Conservation (phyloP, 2,888 invertebrate genomes). For the Carterocephalus palaemon region DNA sequence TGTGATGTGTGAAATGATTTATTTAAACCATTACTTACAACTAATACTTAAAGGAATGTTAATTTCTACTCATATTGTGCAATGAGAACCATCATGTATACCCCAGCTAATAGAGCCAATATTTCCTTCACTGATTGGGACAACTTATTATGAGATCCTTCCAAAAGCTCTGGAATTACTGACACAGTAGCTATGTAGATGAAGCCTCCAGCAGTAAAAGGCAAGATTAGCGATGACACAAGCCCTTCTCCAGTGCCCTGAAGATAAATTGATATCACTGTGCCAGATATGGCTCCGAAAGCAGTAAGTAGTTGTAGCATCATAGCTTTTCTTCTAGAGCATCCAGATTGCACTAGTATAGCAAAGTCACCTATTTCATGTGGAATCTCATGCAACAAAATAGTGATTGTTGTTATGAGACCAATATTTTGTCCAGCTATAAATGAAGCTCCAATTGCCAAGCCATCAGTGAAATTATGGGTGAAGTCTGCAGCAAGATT, state of each 20-base stretch:
- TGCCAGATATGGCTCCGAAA: constrained; percentile 95
- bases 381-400: constrained; percentile 98
- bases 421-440: constrained; percentile 93
- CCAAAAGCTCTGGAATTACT: constrained; percentile 97
- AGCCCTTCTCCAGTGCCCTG: constrained; percentile 85
- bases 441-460: constrained; percentile 99
- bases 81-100: constrained; percentile 97
- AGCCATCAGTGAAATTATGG: constrained; percentile 99
- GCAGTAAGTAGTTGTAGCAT: constrained; percentile 95
- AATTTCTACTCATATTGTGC: constrained; percentile 80
- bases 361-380: constrained; percentile 99
- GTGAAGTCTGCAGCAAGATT: constrained; percentile 99
- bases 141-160: constrained; percentile 89
- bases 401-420: constrained; percentile 95
- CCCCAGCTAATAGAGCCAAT: constrained; percentile 90
- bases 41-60: constrained; percentile 25
- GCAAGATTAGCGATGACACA: constrained; percentile 93
- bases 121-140: constrained; percentile 96
- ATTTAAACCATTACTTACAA: constrained; percentile 32
- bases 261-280: constrained; percentile 89
- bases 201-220: constrained; percentile 99
- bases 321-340: constrained; percentile 96
- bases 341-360: constrained; percentile 98
- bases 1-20: constrained; percentile 37
- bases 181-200: constrained; percentile 99